These are phyloP conservation scores for Timandra comae DNA, from an alignment of 2,888 invertebrate genomes.

Conservation along the genomic window DNA sequence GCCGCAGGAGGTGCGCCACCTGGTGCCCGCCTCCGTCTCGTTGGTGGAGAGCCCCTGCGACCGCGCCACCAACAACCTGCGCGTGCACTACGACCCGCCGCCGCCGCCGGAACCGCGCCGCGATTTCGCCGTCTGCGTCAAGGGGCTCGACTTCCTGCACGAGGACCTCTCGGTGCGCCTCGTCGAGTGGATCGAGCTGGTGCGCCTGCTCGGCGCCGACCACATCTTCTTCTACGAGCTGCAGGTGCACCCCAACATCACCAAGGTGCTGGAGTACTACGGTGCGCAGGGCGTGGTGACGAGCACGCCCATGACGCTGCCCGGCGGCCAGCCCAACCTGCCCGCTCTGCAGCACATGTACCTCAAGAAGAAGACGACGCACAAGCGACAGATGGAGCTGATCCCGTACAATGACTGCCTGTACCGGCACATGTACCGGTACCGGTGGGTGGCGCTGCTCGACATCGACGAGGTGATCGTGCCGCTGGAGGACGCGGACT, in stretches of 20 bases:
- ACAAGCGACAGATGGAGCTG: constrained; percentile 95
- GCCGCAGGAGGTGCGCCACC: constrained; percentile 83
- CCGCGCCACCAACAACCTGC: constrained; percentile 88
- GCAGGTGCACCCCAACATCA: constrained; percentile 94
- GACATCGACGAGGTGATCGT: constrained; percentile 97
- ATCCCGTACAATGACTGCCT: constrained; percentile 98
- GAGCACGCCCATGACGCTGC: constrained; percentile 88
- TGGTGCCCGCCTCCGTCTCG: constrained; percentile 89
- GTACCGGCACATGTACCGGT: constrained; percentile 93
- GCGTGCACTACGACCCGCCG: constrained; percentile 88
- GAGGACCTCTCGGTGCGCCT: constrained; percentile 92
- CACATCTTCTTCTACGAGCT: constrained; percentile 94
- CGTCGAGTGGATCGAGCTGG: constrained; percentile 95
- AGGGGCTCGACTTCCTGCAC: constrained; percentile 94
- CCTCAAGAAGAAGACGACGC: constrained; percentile 91
- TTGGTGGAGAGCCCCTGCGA: constrained; percentile 91
- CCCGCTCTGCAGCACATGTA: constrained; percentile 93
- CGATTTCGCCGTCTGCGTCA: constrained; percentile 94
- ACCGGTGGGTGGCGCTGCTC: constrained; percentile 91
- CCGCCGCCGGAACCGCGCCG: constrained; percentile 73
- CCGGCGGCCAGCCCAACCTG: constrained; percentile 93
- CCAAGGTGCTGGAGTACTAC: constrained; percentile 85
- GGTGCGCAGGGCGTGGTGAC: constrained; percentile 80
- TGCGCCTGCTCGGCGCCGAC: constrained; percentile 91
- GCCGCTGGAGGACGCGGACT: constrained; percentile 84